Conservation (phyloP, 2,113 vertebrate genomes). For the Elephantulus edwardii region DNA sequence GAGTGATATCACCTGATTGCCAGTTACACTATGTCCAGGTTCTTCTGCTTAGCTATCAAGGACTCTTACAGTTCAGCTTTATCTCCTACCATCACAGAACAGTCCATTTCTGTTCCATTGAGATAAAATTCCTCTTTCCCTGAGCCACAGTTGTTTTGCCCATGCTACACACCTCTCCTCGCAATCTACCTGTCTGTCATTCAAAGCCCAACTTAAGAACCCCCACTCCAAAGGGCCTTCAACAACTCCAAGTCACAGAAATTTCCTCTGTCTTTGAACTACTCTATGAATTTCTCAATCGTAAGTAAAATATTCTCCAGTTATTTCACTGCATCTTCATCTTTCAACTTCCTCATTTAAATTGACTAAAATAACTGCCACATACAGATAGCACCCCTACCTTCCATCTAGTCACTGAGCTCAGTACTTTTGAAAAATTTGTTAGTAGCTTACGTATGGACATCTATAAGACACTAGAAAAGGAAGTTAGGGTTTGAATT, state of each 20-base stretch:
- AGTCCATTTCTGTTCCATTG: background rate
- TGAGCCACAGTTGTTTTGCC: background rate
- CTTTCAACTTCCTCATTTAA: constrained; percentile 22
- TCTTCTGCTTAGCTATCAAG: background rate
- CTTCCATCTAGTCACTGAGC: background rate
- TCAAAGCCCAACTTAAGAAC: background rate
- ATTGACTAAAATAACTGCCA: background rate
- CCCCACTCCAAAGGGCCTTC: background rate
- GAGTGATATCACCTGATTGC: background rate
- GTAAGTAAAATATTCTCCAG: background rate
- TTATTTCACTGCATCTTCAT: background rate
- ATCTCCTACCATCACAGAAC: background rate
- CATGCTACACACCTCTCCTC: background rate
- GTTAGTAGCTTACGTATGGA: background rate
- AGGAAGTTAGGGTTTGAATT: background rate
- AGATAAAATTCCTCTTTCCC: background rate
- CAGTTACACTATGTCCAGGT: background rate
- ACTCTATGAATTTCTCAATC: background rate
- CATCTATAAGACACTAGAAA: background rate
- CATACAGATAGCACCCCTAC: background rate
- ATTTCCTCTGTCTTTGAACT: background rate
- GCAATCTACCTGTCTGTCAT: background rate
- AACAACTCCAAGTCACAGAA: background rate
- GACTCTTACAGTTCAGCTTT: background rate
- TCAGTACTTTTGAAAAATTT: constrained; percentile 12